Evolutionary conservation across 1,140 invertebrate species (phyloP).

Genomic region (Pseudachorutes palmiensis): DNA sequence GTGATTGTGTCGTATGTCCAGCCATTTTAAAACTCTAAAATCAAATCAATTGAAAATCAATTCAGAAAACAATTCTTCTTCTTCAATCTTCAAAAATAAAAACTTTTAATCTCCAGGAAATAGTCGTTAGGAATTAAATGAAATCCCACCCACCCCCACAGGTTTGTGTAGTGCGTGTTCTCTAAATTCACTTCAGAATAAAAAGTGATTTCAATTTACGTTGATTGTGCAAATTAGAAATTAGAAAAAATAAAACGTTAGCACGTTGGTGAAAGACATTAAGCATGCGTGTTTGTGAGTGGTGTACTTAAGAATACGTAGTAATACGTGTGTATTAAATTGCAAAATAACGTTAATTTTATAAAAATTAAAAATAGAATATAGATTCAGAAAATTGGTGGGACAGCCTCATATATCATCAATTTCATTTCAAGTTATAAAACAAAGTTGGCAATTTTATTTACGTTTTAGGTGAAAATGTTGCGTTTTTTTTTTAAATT

Average conservation of each 20-base stretch:
- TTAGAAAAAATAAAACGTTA: conserved; percentile 2
- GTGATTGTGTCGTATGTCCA: conserved; percentile 17
- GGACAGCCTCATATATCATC: too few relatives aligned
- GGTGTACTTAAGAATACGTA: conserved; percentile 20
- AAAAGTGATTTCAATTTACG: background rate
- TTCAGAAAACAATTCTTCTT: background rate
- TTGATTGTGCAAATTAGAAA: conserved; percentile 3
- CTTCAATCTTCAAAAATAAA: background rate
- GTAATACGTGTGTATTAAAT: background rate
- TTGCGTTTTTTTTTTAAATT: too few relatives aligned
- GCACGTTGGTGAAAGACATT: conserved; percentile 1
- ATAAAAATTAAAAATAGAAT: background rate
- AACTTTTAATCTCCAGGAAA: conserved; percentile 12
- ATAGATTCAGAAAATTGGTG: too few relatives aligned
- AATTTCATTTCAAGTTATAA: too few relatives aligned
- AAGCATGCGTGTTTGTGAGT: conserved; percentile 34
- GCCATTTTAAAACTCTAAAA: conserved; percentile 18
- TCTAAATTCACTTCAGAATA: conserved; percentile 3
- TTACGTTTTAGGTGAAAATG: too few relatives aligned
- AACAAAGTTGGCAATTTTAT: too few relatives aligned
- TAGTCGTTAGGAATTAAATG: background rate
- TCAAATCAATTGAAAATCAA: background rate
- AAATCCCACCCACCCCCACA: conserved; percentile 10
- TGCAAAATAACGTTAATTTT: background rate
- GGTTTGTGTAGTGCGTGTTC: conserved; percentile 30